These are phyloP conservation scores for Thera britannica DNA, from an alignment of 2,888 invertebrate species.

Conservation along the genomic window DNA sequence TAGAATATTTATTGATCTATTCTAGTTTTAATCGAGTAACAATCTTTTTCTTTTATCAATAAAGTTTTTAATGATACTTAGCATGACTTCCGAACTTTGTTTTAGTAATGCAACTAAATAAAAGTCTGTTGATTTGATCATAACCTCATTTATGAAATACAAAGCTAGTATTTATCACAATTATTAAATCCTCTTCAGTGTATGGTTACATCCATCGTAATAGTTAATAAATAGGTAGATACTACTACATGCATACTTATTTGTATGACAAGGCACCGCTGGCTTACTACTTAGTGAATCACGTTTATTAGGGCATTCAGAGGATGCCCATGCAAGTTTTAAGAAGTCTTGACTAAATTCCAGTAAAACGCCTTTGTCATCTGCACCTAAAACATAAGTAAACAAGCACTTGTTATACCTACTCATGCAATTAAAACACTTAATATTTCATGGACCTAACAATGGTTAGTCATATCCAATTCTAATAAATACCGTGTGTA, in stretches of 20 bases:
- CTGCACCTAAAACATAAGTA: conserved; percentile 8
- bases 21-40: neutral
- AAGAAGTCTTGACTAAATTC: neutral
- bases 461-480: conserved; percentile 37
- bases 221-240: neutral
- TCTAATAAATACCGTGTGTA: conserved; percentile 37
- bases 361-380: conserved; percentile 5
- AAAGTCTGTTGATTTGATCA: neutral
- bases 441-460: conserved; percentile 24
- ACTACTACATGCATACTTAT: neutral
- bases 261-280: neutral
- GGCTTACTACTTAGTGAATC: neutral
- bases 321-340: neutral
- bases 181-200: too few relatives aligned
- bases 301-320: neutral
- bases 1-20: conserved; percentile 21
- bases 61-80: neutral
- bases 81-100: conserved; percentile 14
- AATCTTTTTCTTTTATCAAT: conserved; percentile 7
- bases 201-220: too few relatives aligned
- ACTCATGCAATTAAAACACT: conserved; percentile 17
- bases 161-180: too few relatives aligned
- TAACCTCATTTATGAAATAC: neutral
- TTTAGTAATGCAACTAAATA: neutral
- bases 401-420: conserved; percentile 24